A percentile compares a stretch with the other conserved stretches of the same genome.
phyloP scores from a whole-genome alignment of 2,113 vertebrate genomes.

The Anser brachyrhynchus region DNA sequence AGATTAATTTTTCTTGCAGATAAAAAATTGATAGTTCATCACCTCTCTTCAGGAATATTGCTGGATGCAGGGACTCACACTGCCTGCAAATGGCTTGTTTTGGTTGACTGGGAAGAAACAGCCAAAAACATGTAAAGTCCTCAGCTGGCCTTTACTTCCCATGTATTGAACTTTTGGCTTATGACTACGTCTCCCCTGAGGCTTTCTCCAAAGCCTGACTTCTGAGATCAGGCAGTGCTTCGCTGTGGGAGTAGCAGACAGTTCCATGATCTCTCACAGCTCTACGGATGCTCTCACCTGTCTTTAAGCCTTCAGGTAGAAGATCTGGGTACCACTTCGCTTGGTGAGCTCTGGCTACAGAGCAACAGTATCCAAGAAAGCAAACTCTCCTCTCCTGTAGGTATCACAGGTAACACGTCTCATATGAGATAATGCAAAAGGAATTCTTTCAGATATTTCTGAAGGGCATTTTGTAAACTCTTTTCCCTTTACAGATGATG shows the following conservation, averaged over 20 bases:
- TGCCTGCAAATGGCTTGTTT: not conserved
- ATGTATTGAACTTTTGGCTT: not conserved
- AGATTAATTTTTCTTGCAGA: not conserved
- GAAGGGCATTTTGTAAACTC: not conserved
- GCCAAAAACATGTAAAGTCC: rapidly evolving
- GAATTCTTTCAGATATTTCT: not conserved
- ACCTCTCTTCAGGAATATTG: not conserved
- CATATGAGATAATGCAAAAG: rapidly evolving
- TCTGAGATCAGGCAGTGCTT: not conserved
- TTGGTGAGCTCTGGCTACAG: not conserved
- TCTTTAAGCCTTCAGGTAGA: not conserved
- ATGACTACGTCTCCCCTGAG: not conserved
- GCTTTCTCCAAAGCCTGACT: not conserved
- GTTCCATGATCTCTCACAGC: not conserved
- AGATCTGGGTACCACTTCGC: not conserved
- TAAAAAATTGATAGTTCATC: not conserved
- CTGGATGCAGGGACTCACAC: rapidly evolving
- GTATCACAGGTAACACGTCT: not conserved
- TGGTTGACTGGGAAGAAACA: not conserved
- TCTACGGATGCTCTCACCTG: not conserved
- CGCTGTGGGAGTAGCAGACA: not conserved
- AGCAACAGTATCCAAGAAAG: not conserved
- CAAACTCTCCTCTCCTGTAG: not conserved
- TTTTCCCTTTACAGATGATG: not conserved
- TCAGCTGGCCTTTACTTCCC: not conserved